Evolutionary conservation across 37 sponge, comb jelly and placozoan species (phyloP).

Genomic region (Haliclona indistincta): DNA sequence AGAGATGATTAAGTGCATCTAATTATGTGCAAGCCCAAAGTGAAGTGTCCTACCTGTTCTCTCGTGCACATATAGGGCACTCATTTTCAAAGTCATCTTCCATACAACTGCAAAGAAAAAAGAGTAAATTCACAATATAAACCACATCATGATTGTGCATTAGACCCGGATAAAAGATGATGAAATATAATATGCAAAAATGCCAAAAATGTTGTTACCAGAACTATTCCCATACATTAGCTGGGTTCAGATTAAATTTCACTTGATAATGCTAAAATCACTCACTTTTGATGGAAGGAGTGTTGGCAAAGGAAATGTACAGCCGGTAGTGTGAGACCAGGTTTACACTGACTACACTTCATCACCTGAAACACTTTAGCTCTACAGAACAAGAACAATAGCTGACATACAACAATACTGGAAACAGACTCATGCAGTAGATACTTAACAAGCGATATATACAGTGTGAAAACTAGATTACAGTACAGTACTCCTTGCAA

Average conservation of each 20-base stretch:
- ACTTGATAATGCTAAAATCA: no score
- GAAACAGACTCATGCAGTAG: no score
- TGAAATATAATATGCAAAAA: not conserved
- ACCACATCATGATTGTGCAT: no score
- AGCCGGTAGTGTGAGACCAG: constrained; percentile 82
- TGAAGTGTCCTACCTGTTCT: constrained; percentile 89
- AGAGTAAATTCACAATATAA: constrained; percentile 8
- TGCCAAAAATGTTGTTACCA: not conserved
- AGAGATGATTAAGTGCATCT: constrained; percentile 67
- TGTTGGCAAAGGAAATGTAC: constrained; percentile 96
- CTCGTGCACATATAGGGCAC: constrained; percentile 83
- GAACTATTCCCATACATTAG: not conserved
- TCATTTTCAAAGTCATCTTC: constrained; percentile 88
- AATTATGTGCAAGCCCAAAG: constrained; percentile 87
- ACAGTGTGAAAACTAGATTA: no score
- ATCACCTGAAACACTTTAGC: constrained; percentile 92
- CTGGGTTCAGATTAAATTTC: no score
- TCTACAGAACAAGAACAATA: constrained; percentile 34
- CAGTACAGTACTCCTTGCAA: no score
- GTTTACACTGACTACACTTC: constrained; percentile 89
- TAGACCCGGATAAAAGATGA: no score
- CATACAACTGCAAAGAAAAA: constrained; percentile 47
- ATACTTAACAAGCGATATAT: no score
- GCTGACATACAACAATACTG: no score
- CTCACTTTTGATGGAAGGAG: constrained; percentile 89